Evolutionary conservation across 1,140 invertebrate genomes (phyloP), one percentile per base, ranked within the genome.

Genomic region (Eulimnadia texana): DNA sequence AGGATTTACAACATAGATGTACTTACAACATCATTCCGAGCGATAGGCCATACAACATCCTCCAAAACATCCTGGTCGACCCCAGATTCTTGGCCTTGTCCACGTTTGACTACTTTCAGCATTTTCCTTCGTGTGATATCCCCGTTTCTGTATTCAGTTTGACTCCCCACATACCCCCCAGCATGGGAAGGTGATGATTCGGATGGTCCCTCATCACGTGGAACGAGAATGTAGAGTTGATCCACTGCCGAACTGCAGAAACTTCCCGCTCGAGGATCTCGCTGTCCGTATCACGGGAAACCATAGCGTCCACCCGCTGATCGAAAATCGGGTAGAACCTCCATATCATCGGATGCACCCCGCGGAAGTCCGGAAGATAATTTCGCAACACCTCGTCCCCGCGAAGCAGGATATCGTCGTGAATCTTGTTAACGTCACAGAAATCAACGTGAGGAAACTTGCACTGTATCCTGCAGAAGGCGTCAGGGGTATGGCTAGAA

Each of bases 151-250:
- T 11, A 25, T 2, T 50, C 0, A 2, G 25, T 0, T 22, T 22
- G 20, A 25, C 3, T 54, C 52, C 52, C 52, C 52, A 60, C 52
- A 33, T 59, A 58, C 62, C 62, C 10, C 47, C 64, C 29, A 65
- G 25, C 2, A 65, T 65, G 24, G 13, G 1, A 10, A 51, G 16
- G 16, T 16, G 20, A 29, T 65, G 64, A 19, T 24, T 19, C 2
- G 62, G 51, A 49, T 64, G 42, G 24, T 66, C 62, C 13, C 66
- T 6, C 63, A 67, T 65, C 1, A 65, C 56, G 50, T 67, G 66
- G 16, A 67, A 63, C 6, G 66, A 53, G 24, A 60, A 57, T 1
- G 56, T 60, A 3, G 53, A 58, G 23, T 57, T 16, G 11, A 67
- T 20, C 66, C 66, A 67, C 28, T 67, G 59, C 1, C 59, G 28